A percentile compares a stretch with the other conserved stretches of the same genome.
Evolutionary conservation across 2,888 invertebrate genomes (phyloP).

Genomic region (Drosophila gaucha): DNA sequence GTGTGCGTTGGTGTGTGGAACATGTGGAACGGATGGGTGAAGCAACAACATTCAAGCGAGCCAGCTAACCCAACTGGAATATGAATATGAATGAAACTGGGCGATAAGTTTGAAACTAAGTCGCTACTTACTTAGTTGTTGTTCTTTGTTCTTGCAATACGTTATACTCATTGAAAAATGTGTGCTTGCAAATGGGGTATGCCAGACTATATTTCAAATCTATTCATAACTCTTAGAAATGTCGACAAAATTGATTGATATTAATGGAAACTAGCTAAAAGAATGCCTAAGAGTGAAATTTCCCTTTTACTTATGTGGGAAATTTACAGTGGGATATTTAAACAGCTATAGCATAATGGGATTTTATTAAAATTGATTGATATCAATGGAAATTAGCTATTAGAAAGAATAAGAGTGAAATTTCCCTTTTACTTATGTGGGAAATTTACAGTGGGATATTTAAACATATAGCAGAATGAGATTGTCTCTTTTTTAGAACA

Average conservation of each 20-base stretch:
- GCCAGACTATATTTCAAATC: no score
- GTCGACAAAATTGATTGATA: no score
- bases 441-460: neutral
- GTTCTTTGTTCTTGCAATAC: conserved; percentile 26
- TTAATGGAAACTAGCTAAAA: no score
- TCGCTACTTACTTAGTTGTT: conserved; percentile 27
- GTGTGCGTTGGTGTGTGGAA: conserved; percentile 15
- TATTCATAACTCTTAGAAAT: no score
- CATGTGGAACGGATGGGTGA: conserved; percentile 65
- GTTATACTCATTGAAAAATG: neutral
- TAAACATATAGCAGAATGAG: neutral
- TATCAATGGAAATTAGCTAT: no score
- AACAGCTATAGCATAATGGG: neutral
- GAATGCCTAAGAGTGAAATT: neutral
- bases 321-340: neutral
- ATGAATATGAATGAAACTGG: conserved; percentile 66
- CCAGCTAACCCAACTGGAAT: conserved; percentile 56
- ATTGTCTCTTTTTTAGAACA: no score
- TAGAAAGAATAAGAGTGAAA: neutral
- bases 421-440: neutral
- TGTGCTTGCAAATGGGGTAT: neutral
- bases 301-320: neutral
- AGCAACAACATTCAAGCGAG: conserved; percentile 39
- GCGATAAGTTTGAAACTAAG: conserved; percentile 61
- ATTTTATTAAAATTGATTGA: no score